phyloP scores from a whole-genome alignment of 1,140 invertebrate genomes.

The Magallana angulata region DNA sequence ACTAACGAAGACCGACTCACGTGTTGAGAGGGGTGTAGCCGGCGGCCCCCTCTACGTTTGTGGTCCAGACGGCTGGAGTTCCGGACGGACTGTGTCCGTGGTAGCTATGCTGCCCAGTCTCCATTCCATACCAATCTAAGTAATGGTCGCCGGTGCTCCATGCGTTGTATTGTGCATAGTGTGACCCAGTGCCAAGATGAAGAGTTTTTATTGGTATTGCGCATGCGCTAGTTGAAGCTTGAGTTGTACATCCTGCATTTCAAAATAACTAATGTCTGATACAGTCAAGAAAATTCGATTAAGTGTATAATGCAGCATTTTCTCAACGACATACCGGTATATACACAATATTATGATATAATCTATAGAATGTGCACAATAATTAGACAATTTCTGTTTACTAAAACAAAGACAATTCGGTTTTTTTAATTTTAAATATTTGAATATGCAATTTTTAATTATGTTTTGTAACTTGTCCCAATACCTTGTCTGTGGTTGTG shows the following conservation, averaged over 20 bases:
- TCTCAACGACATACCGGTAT: not conserved
- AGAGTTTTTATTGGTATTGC: constrained; percentile 78
- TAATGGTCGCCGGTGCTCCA: constrained; percentile 78
- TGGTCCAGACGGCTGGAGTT: constrained; percentile 80
- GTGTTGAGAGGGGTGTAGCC: constrained; percentile 64
- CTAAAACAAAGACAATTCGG: too few relatives aligned
- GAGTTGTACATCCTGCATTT: constrained; percentile 61
- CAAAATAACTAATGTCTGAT: too few relatives aligned
- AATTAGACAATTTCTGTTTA: too few relatives aligned
- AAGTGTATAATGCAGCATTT: not conserved
- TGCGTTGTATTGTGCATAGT: constrained; percentile 77
- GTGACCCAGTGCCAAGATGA: constrained; percentile 65
- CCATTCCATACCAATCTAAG: constrained; percentile 80
- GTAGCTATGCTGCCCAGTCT: constrained; percentile 77
- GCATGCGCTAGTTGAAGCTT: constrained; percentile 73
- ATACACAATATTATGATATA: not conserved
- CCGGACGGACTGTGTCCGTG: constrained; percentile 74
- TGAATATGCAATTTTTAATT: too few relatives aligned
- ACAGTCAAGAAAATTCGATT: too few relatives aligned
- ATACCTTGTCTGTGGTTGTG: constrained; percentile 61
- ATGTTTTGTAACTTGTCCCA: too few relatives aligned
- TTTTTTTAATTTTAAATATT: too few relatives aligned
- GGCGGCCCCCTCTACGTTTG: constrained; percentile 69
- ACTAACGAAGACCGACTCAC: constrained; percentile 51
- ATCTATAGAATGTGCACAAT: not conserved